Base-by-base conservation (phyloP, 2,113 vertebrate genomes). In the Lonchura striata region DNA sequence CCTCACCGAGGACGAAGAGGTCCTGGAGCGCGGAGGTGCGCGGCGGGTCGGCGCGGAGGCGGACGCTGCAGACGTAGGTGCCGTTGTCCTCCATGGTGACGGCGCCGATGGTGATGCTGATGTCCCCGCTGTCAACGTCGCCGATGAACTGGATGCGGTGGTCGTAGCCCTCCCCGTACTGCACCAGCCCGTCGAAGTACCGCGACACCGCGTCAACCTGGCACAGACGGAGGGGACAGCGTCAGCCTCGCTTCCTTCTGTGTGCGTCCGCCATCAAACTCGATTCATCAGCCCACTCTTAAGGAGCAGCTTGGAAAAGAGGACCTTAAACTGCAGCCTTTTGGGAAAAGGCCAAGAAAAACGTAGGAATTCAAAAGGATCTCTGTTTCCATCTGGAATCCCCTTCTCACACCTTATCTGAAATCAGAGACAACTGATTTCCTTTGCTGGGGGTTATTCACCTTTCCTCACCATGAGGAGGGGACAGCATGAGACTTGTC, bases 1-100 rank as follows among this genome's bases (percentile, higher is more conserved):
- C 12, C 98, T 98, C 95, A 99, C 99, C 98, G 4, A 99, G 98
- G 33, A 99, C 99, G 4, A 98, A 17, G 83, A 99, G 97, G 13
- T 78, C 47, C 18, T 98, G 63, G 2, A 64, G 25, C 20, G 90
- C 96, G 13, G 25, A 1, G 94, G 52, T 95, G 95, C 0, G 54
- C 22, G 35, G 97, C 17, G 33, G 33, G 5, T 99, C 99, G 0
- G 31, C 18, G 6, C 96, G 33, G 20, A 99, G 95, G 2, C 64
- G 86, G 10, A 99, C 97, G 0, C 49, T 95, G 91, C 99, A 99
- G 49, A 88, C 90, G 0, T 98, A 99, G 2, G 74, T 96, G 5
- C 98, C 97, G 0, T 97, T 99, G 96, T 99, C 99, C 15, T 97
- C 79, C 95, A 98, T 97, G 50, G 98, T 98, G n/a, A 98, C 94